phyloP scores from a whole-genome alignment of 2,888 invertebrate species.

The Agrypnus murinus region DNA sequence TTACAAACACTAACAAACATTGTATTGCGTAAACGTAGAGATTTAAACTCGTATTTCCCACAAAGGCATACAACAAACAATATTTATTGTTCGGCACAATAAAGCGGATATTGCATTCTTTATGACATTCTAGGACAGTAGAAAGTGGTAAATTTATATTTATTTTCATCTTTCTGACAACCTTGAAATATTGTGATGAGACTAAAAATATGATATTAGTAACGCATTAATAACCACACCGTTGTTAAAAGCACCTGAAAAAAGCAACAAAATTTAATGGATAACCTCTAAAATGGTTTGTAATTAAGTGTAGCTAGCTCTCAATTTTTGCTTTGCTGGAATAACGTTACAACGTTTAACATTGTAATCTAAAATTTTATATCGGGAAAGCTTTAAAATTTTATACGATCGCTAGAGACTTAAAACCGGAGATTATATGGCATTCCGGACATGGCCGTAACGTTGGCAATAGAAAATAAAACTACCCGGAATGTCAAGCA shows the following conservation, averaged over 20 bases:
- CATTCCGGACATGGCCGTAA: constrained; percentile 26
- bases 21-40: no score
- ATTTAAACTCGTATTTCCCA: no score
- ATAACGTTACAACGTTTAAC: constrained; percentile 5
- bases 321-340: no score
- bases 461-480: constrained; percentile 28
- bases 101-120: constrained; percentile 23
- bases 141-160: constrained; percentile 12
- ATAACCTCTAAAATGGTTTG: no score
- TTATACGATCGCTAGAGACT: constrained; percentile 17
- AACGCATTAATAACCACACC: no score
- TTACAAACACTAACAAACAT: no score
- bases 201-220: no score
- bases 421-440: constrained; percentile 23
- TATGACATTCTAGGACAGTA: background rate
- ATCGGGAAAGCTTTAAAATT: constrained; percentile 21
- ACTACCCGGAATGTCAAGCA: constrained; percentile 19
- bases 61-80: background rate
- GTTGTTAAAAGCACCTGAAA: no score
- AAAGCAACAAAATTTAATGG: no score
- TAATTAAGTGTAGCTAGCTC: no score
- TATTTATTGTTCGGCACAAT: constrained; percentile 29
- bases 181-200: no score
- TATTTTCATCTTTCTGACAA: background rate
- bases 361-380: constrained; percentile 12